These are phyloP conservation scores for Dermolepida albohirtum DNA, from an alignment of 2,888 invertebrate species.

Conservation along the genomic window DNA sequence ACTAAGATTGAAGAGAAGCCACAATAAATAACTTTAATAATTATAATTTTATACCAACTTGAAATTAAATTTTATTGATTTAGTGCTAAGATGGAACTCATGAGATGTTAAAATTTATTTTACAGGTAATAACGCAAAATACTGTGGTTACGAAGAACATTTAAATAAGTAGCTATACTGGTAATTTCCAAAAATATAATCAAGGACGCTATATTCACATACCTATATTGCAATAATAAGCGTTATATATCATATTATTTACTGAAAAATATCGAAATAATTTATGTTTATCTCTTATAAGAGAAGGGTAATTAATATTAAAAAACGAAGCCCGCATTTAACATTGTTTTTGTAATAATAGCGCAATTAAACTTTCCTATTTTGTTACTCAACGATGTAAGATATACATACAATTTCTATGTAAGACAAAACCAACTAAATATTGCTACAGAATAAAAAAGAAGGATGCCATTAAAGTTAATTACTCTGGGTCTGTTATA, in stretches of 20 bases:
- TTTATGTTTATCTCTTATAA: slow-evolving; percentile 12
- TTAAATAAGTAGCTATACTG: background rate
- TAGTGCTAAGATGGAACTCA: background rate
- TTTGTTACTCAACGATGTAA: slow-evolving; percentile 22
- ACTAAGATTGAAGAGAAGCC: too few species aligned
- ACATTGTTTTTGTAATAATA: slow-evolving; percentile 18
- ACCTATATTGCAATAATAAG: background rate
- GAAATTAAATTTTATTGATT: background rate
- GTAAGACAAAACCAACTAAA: slow-evolving; percentile 23
- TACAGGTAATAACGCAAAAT: too few species aligned
- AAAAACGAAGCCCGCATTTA: background rate
- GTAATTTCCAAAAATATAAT: slow-evolving; percentile 17
- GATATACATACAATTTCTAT: slow-evolving; percentile 16
- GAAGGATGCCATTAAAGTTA: slow-evolving; percentile 44
- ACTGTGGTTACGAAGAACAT: background rate
- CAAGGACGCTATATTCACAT: slow-evolving; percentile 7
- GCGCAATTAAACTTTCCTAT: slow-evolving; percentile 18
- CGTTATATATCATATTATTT: background rate
- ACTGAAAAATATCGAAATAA: slow-evolving; percentile 6
- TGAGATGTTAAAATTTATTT: background rate
- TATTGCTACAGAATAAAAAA: slow-evolving; percentile 36
- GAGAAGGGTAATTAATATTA: slow-evolving; percentile 20
- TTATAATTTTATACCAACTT: too few species aligned
- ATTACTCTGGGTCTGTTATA: slow-evolving; percentile 41
- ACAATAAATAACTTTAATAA: too few species aligned